Percentiles rank a stretch among this genome's conserved stretches.
phyloP scores from a whole-genome alignment of 2,797 vertebrate species.

The Cryptoblepharus egeriae region DNA sequence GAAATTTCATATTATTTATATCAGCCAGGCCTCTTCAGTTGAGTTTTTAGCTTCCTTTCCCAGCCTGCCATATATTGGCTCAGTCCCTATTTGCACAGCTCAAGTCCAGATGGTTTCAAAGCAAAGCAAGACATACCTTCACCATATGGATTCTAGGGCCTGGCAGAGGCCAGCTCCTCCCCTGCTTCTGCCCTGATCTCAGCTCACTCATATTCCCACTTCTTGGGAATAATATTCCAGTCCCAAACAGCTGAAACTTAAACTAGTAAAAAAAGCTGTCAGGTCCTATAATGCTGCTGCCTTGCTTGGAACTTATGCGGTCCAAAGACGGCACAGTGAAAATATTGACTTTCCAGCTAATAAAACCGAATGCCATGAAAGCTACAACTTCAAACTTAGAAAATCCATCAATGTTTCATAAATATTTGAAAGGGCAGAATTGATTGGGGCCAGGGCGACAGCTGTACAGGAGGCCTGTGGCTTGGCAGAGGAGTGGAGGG shows the following conservation, averaged over 20 bases:
- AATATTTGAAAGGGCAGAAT: slow-evolving; percentile 74
- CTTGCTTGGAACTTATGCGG: slow-evolving; percentile 42
- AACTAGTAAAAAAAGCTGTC: slow-evolving; percentile 35
- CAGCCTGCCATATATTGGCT: neutral
- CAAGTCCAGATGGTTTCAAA: slow-evolving; percentile 22
- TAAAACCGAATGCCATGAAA: slow-evolving; percentile 76
- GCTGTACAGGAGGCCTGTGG: neutral
- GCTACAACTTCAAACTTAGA: slow-evolving; percentile 68
- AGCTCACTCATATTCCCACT: slow-evolving; percentile 41
- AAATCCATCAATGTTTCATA: slow-evolving; percentile 74
- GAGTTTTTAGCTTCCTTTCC: too few species aligned
- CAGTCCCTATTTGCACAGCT: neutral
- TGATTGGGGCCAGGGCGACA: slow-evolving; percentile 59
- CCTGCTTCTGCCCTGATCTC: slow-evolving; percentile 27
- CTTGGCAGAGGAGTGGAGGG: slow-evolving; percentile 12
- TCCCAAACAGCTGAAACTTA: slow-evolving; percentile 16
- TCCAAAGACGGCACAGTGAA: slow-evolving; percentile 48
- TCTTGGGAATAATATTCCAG: slow-evolving; percentile 35
- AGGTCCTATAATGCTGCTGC: slow-evolving; percentile 30
- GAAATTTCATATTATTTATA: neutral
- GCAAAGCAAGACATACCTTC: slow-evolving; percentile 16
- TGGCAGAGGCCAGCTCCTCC: slow-evolving; percentile 17
- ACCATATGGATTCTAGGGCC: neutral
- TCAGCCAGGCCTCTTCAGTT: neutral
- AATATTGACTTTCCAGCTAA: slow-evolving; percentile 77